Evolutionary conservation across 2,888 invertebrate genomes (phyloP), one percentile per base, ranked within the genome.

Genomic region (Pristionchus arcanus): DNA sequence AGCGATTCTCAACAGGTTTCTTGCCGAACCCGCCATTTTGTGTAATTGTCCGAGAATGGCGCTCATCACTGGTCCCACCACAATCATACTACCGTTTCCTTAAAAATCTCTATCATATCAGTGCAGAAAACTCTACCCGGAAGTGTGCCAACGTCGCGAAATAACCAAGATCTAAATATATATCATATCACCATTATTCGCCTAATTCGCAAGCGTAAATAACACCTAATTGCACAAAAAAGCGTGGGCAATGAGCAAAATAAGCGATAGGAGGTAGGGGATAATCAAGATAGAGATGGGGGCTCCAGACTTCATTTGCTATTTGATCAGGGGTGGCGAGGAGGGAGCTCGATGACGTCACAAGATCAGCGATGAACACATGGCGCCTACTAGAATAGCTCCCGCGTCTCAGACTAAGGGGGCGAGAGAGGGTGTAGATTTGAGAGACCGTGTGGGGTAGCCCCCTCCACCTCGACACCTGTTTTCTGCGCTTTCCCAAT

Each of bases 351-450:
- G 13, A 13, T 68, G 68, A 68, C 68, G 68, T 68, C 68, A 68
- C 68, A 31, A 31, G 68, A 68, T 68, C 68, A 31, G 68, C 68
- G 3, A 7, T 3, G 81, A 53, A 81, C 81, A 81, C 81, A 77
- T 77, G 77, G n/a, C 49, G 81, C n/a, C 42, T 42, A 53, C 81
- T 53, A n/a, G 49, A 81, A 81, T 81, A 81, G 81, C 81, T 81
- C 77, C 11, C 77, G 25, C 68, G 13, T 66, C 66, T 71, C 16
- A 16, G 34, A 13, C 68, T 31, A 1, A 34, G 25, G 11, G 63
- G 9, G 63, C 31, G 31, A 71, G 68, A 15, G 68, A 66, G 13
- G 0, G 25, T 31, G 31, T 16, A 21, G 16, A 34, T 28, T 13
- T 16, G 68, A 71, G 68, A 71, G 68, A 71, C 16, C n/a, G 63